Evolutionary conservation across 2,113 vertebrate genomes (phyloP), one percentile per base, ranked within the genome.

Genomic region (Eudorcas thomsonii): DNA sequence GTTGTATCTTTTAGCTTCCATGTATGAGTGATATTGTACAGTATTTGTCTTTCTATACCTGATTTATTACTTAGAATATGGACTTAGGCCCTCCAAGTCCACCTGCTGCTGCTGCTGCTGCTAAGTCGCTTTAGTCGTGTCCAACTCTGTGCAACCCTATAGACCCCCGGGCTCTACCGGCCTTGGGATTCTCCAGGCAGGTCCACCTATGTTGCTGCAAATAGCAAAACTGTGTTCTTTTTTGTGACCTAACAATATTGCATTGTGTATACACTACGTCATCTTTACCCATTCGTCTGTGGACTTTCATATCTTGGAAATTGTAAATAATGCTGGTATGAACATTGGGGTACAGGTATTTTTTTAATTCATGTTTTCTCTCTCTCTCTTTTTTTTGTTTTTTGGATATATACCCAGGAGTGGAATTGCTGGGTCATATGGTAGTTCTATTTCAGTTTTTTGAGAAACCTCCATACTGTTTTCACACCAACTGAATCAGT

Each of bases 131-230:
- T 62, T 30, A 62, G 28, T 62, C 5, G 3, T 2, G 2, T 62
- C 60, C 1, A 3, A 62, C 28, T 33, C 60, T 62, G 60, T 62
- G 28, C 2, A 13, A 62, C 28, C 60, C 6, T 13, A 33, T 33
- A 62, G 60, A 33, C 60, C 25, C 25, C 25, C 0, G 2, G 28
- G 14, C 60, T 62, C 60, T 28, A 6, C 60, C 14, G 0, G 15
- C 14, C 26, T 62, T 62, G 28, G 60, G 60, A 62, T 62, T 62
- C 60, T 62, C 60, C 28, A 33, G 60, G 60, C 39, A 77, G 25
- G 71, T 43, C 25, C 23, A 25, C 71, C 71, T 43, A 26, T 77
- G 36, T 77, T 77, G 71, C 71, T 77, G 39, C 23, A 77, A 43
- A 43, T 43, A 6, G 23, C 39, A 77, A 77, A 43, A 77, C 7